Evolutionary conservation across 2,797 vertebrate genomes (phyloP).

Genomic region (Paramormyrops hopkinsi): DNA sequence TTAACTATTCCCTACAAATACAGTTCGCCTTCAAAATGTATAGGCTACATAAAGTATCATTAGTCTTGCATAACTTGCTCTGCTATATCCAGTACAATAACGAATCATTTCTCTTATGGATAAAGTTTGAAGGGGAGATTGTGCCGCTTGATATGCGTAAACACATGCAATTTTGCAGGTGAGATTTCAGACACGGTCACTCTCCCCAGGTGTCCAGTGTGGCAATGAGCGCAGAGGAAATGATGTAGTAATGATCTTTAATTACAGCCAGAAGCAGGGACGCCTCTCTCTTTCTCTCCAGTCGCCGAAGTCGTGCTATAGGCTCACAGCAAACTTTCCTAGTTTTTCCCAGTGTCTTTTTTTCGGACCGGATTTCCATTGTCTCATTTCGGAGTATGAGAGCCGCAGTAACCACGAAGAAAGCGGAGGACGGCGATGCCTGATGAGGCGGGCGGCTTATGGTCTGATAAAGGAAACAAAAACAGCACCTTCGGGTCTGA

Average conservation of each 20-base stretch:
- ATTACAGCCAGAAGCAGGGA: slow-evolving; percentile 58
- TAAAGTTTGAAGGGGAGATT: background rate
- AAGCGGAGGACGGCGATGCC: slow-evolving; percentile 36
- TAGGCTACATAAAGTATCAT: background rate
- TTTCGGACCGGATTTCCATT: background rate
- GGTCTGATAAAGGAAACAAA: slow-evolving; percentile 42
- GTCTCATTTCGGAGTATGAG: background rate
- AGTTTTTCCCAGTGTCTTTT: background rate
- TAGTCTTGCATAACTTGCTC: background rate
- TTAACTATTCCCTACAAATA: background rate
- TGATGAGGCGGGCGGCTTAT: slow-evolving; percentile 44
- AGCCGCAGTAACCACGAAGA: slow-evolving; percentile 13
- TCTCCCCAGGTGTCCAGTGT: slow-evolving; percentile 41
- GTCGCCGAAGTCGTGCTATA: slow-evolving; percentile 50
- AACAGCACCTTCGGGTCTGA: slow-evolving; percentile 46
- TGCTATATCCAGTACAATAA: background rate
- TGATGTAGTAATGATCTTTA: slow-evolving; percentile 60
- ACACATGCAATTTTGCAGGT: background rate
- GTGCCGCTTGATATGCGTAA: background rate
- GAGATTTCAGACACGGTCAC: background rate
- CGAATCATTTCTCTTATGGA: background rate
- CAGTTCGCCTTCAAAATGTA: background rate
- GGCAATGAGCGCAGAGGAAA: slow-evolving; percentile 61
- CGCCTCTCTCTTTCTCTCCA: slow-evolving; percentile 37
- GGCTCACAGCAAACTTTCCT: slow-evolving; percentile 39